These are phyloP conservation scores for Cardiocondyla obscurior DNA, from an alignment of 1,140 invertebrate genomes.

Conservation along the genomic window DNA sequence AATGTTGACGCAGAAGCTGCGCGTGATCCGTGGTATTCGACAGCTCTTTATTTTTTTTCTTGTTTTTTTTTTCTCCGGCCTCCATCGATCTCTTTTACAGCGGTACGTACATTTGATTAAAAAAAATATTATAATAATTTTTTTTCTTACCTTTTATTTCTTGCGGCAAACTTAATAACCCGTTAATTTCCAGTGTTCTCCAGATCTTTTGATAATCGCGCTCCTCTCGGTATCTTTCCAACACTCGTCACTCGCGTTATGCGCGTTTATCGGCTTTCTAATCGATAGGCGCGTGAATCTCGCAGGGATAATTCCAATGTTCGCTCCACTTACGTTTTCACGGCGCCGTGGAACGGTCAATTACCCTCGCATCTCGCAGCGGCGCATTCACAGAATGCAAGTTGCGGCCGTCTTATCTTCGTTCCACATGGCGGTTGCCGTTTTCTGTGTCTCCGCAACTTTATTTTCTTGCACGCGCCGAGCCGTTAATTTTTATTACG, in stretches of 20 bases:
- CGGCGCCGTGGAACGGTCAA: slow-evolving; percentile 25
- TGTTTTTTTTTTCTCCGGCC: no score
- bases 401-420: not conserved
- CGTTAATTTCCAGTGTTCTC: not conserved
- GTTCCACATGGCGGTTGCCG: not conserved
- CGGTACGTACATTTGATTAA: not conserved
- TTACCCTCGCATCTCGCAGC: slow-evolving; percentile 34
- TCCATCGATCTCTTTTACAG: not conserved
- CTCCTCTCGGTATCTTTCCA: not conserved
- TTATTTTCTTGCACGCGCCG: no score
- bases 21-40: not conserved
- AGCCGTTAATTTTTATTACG: slow-evolving; percentile 11
- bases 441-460: not conserved
- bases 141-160: not conserved
- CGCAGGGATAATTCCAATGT: not conserved
- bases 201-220: not conserved
- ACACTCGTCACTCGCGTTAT: not conserved
- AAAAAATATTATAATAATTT: no score
- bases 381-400: slow-evolving; percentile 19
- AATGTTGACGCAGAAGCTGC: not conserved
- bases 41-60: not conserved
- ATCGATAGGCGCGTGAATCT: slow-evolving; percentile 58
- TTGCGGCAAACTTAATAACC: not conserved
- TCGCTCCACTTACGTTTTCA: slow-evolving; percentile 40
- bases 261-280: slow-evolving; percentile 62